These are phyloP conservation scores for Lacanobia wlatinum DNA, from an alignment of 2,888 invertebrate genomes.

Conservation along the genomic window DNA sequence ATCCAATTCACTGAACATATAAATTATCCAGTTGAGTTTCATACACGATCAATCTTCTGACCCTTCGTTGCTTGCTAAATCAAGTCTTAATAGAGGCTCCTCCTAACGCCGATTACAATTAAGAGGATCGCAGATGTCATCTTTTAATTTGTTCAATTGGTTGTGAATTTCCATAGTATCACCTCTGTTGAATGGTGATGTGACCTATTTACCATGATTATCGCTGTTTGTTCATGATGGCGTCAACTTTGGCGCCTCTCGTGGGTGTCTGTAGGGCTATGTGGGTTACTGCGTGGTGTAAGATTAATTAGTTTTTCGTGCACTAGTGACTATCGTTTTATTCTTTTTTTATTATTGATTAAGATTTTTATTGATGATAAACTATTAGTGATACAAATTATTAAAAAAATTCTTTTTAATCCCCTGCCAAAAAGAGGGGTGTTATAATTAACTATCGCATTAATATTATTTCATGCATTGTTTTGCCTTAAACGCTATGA, in stretches of 20 bases:
- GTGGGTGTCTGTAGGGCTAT: slow-evolving; percentile 66
- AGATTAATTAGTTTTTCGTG: slow-evolving; percentile 40
- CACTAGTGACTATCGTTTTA: slow-evolving; percentile 6
- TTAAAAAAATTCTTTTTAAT: not conserved
- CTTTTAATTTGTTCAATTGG: slow-evolving; percentile 72
- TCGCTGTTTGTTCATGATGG: slow-evolving; percentile 76
- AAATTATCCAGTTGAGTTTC: slow-evolving; percentile 55
- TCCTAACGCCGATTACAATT: slow-evolving; percentile 62
- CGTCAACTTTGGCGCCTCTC: slow-evolving; percentile 82
- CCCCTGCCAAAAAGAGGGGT: too few relatives aligned
- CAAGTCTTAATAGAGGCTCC: slow-evolving; percentile 56
- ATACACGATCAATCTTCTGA: slow-evolving; percentile 59
- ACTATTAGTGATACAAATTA: not conserved
- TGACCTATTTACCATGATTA: slow-evolving; percentile 78
- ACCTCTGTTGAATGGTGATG: slow-evolving; percentile 68
- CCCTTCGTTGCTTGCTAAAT: slow-evolving; percentile 58
- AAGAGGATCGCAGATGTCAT: slow-evolving; percentile 65
- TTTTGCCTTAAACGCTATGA: not conserved
- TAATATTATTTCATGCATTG: too few relatives aligned
- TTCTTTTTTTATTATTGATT: slow-evolving; percentile 24
- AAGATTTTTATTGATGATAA: slow-evolving; percentile 18
- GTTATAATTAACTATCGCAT: too few relatives aligned
- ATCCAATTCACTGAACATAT: slow-evolving; percentile 46
- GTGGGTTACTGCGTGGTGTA: slow-evolving; percentile 68
- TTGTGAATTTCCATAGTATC: slow-evolving; percentile 63